Conservation (phyloP, 2,113 vertebrate species). For the Hiodon alosoides region DNA sequence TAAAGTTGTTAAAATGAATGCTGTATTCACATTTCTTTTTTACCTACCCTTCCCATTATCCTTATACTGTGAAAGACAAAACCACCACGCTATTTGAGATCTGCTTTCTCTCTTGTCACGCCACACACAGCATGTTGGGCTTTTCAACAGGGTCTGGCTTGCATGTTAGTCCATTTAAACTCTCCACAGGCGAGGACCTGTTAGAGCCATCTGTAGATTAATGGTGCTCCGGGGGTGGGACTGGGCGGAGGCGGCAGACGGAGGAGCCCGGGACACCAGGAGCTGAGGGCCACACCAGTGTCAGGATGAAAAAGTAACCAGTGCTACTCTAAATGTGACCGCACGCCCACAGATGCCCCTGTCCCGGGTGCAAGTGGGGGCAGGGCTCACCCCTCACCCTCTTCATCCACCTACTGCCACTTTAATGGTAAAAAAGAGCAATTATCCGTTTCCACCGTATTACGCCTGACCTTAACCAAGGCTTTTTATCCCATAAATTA, state of each 20-base stretch:
- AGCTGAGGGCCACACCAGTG: constrained; percentile 39
- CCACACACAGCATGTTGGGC: not conserved
- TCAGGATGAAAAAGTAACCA: constrained; percentile 51
- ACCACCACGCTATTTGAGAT: too few relatives aligned
- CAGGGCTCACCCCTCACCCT: constrained; percentile 37
- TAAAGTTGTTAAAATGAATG: too few relatives aligned
- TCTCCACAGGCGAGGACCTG: constrained; percentile 8
- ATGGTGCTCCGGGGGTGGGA: constrained; percentile 28
- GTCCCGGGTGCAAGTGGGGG: constrained; percentile 28
- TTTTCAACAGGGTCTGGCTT: not conserved
- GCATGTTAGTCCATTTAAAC: constrained; percentile 46
- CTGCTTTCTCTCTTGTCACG: not conserved
- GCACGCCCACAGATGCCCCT: constrained; percentile 38
- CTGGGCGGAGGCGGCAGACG: constrained; percentile 22
- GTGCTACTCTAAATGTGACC: constrained; percentile 33
- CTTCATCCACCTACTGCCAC: constrained; percentile 42
- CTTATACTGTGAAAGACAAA: too few relatives aligned
- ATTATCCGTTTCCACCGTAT: too few relatives aligned
- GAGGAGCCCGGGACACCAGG: constrained; percentile 32
- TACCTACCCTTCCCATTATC: too few relatives aligned
- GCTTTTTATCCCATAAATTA: not conserved
- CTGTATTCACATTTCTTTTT: too few relatives aligned
- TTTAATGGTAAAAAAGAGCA: constrained; percentile 32
- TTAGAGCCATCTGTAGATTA: constrained; percentile 32
- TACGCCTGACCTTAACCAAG: not conserved